Base-by-base conservation (phyloP, 2,113 vertebrate species). In the Vidua chalybeata region DNA sequence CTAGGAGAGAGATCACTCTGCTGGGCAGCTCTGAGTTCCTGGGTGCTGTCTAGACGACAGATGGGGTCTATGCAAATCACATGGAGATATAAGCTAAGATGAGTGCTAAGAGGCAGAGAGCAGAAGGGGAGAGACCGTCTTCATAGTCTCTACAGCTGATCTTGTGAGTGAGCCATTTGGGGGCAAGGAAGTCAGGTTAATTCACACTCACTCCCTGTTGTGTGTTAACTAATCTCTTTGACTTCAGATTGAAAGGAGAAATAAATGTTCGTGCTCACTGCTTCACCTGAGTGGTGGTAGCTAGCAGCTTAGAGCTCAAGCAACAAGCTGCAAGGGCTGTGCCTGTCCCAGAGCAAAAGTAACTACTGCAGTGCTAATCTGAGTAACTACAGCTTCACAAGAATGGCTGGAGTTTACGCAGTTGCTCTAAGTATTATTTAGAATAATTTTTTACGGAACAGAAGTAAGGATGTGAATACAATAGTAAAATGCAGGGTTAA, bases 11-110 rank as follows among this genome's bases (percentile, higher is more conserved):
- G 71, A 83, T 78, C 62, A 58, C n/a, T n/a, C 28, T 68, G 51
- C 49, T 69, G 90, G 94, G 71, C 87, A 93, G 56, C 26, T 78
- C 27, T 20, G n/a, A 76, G 82, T 83, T 90, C 54, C 63, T 93
- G 79, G 58, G 85, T 88, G 67, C 85, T 1, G 59, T 97, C 92
- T 96, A 94, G 90, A 92, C 41, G 0, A 74, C 94, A 95, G 87
- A 82, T 91, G 84, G 68, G 30, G 24, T 68, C 71, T 90, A 72
- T 93, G 84, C 71, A 95, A 95, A 96, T 95, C 10, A 33, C 37
- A 54, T 0, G 0, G 71, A 85, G 58, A 58, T 49, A 79, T 45
- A 21, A 64, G n/a, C 54, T 76, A 51, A 68, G 27, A 89, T 30
- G 14, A 4, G 2, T 58, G 61, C 56, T 91, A 63, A 62, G 75